Evolutionary conservation across 2,113 vertebrate genomes (phyloP), one percentile per base, ranked within the genome.

Genomic region (Apistogramma diplotaenia): DNA sequence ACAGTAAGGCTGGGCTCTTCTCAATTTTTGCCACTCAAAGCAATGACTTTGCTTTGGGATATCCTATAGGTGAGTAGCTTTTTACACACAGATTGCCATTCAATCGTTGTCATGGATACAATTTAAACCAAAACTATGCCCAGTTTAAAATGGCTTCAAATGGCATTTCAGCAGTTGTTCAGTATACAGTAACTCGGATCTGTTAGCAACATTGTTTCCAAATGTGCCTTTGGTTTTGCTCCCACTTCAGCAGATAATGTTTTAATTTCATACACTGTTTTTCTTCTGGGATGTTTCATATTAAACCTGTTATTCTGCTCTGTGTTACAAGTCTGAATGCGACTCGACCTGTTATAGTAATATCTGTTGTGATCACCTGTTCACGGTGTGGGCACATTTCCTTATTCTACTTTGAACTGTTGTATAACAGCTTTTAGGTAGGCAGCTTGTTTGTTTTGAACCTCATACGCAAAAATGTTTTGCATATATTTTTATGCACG

Each of bases 21-120:
- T 96, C 98, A 70, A 99, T 99, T 91, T 99, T 99, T 95, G 97
- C 98, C 84, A 99, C 98, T 76, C 98, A 99, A 83, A 99, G 98
- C 94, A 99, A 99, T 92, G 98, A 99, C 91, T 99, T 99, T 95
- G 98, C 98, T 57, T 83, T 99, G 93, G 98, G 98, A 65, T 99
- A 97, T 93, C 98, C 98, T 12, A 99, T 99, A 90, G 98, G 98
- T 99, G 92, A 96, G 97, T 90, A 23, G 10, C 29, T 2, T 55
- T 54, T 19, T 40, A 23, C 40, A 23, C 62, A 27, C 3, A 72
- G 74, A 4, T 54, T 73, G 16, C 19, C 6, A 49, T 51, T 49
- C 4, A 23, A n/a, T n/a, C n/a, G n/a, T n/a, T n/a, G n/a, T n/a
- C n/a, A 7, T 40, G 40, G 33, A 62, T 16, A 40, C 23, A 62